Evolutionary conservation across 2,888 invertebrate species (phyloP), one percentile per base, ranked within the genome.

Genomic region (Caenorhabditis drosophilae): DNA sequence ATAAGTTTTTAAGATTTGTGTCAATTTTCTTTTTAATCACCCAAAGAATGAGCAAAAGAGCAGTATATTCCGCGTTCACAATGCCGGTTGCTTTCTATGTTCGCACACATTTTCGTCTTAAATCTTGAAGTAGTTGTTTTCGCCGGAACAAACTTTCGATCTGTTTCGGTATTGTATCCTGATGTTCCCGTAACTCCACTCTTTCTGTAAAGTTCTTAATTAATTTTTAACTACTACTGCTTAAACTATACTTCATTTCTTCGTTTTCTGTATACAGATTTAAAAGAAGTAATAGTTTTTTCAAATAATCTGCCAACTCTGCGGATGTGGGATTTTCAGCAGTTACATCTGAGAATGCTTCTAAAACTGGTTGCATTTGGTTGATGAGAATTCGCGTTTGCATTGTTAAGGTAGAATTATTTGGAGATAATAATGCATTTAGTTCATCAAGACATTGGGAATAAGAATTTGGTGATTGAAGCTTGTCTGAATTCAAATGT

Each of bases 31-130:
- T n/a, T n/a, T n/a, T n/a, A n/a, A n/a, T 50, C 40, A 50, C 25
- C 50, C 1, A 7, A 16, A 22, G 50, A 40, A 34, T 50, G 50
- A 12, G 50, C 50, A 34, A 26, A 50, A 4, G 40, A 26, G 18
- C 50, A 50, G 11, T 27, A 16, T 11, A 11, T 11, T 18, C 50
- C 50, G 16, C 20, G 25, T 2, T 38, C 38, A 16, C 50, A 50
- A 15, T 22, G 38, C 11, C 40, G 25, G 16, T 26, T 41, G n/a
- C 18, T 26, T 23, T 38, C 38, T 2, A 50, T 50, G 20, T 40
- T 50, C 69, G 63, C 38, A 62, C 76, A 76, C 53, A 70, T 56
- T 46, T 70, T 70, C 26, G 76, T 76, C 53, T 76, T 76, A 58
- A 70, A 76, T 36, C 52, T n/a, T 6, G 22, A 40, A 40, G 18